Base-by-base conservation (phyloP, 2,113 vertebrate genomes). In the Rattus norvegicus region DNA sequence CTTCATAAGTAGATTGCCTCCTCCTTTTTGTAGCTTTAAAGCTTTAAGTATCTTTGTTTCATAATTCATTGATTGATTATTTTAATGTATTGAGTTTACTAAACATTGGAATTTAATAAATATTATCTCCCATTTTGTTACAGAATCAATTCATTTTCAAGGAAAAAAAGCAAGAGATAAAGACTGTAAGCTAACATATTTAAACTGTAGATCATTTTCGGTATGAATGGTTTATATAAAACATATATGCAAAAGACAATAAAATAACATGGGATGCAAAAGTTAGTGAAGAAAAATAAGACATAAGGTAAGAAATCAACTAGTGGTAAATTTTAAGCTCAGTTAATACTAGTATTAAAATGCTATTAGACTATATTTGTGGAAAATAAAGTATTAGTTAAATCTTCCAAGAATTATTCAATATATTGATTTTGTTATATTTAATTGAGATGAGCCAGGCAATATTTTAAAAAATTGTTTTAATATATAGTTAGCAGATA, bases 361-460 rank as follows among this genome's bases (percentile, higher is more conserved):
- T 75, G 19, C 39, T 90, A 90, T 85, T 49, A 36, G n/a, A n/a
- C 49, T 30, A 33, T 93, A 80, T 93, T 65, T 94, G 5, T 65
- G 5, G 39, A 94, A 92, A 94, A 91, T 90, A 80, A 92, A 92
- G 73, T 79, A 73, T 80, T 85, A 86, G 33, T 61, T 96, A 95
- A 97, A 2, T 56, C 43, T 67, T 94, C 11, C 3, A 80, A 86
- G 87, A 63, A 97, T 96, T 97, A 97, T 91, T 94, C 61, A 88
- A 84, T 49, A 17, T 86, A 91, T 65, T 79, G 63, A 94, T 93
- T 97, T 97, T 94, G 4, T 7, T 49, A 43, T 22, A 19, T 89
- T 6, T 36, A 91, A 93, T 89, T 88, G 36, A 75, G 36, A 88
- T 89, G 65, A 89, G 14, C 61, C 36, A 95, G 30, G 14, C 1